Evolutionary conservation across 2,113 vertebrate species (phyloP).

Genomic region (Numida meleagris): DNA sequence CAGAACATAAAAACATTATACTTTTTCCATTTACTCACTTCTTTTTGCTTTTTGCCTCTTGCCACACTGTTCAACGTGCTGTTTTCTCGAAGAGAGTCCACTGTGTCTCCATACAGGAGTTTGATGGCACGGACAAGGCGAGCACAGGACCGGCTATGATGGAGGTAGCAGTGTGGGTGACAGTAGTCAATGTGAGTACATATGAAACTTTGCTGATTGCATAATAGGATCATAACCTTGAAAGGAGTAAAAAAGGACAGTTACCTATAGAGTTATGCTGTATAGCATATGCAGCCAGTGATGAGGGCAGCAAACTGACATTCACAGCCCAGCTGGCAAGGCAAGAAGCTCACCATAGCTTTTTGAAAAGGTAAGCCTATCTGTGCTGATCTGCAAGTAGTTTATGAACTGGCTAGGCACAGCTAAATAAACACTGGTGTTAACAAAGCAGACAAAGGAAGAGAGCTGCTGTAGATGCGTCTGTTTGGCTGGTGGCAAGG

Average conservation of each 20-base stretch:
- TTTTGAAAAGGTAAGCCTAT: not conserved
- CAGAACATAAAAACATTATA: not conserved
- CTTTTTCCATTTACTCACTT: conserved; percentile 77
- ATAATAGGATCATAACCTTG: conserved; percentile 97
- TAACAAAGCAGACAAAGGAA: not conserved
- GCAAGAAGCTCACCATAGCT: not conserved
- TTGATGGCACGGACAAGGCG: conserved; percentile 96
- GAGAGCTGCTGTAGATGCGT: not conserved
- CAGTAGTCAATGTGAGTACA: conserved; percentile 97
- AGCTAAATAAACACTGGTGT: not conserved
- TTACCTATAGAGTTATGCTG: not conserved
- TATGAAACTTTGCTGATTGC: conserved; percentile 99
- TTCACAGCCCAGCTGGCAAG: not conserved
- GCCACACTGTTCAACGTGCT: conserved; percentile 68
- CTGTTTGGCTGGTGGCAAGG: not conserved
- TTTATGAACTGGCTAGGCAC: not conserved
- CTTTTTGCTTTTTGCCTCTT: conserved; percentile 92
- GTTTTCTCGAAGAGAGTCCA: conserved; percentile 90
- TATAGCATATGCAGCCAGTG: not conserved
- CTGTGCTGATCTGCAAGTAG: not conserved
- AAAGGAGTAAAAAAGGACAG: not conserved
- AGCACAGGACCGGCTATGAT: conserved; percentile 95
- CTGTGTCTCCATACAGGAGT: conserved; percentile 92
- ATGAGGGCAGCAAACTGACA: not conserved
- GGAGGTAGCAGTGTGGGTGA: conserved; percentile 96